Percentiles rank a stretch among this genome's conserved stretches.
Evolutionary conservation across 1,140 invertebrate species (phyloP).

Genomic region (Diorhabda elongata): DNA sequence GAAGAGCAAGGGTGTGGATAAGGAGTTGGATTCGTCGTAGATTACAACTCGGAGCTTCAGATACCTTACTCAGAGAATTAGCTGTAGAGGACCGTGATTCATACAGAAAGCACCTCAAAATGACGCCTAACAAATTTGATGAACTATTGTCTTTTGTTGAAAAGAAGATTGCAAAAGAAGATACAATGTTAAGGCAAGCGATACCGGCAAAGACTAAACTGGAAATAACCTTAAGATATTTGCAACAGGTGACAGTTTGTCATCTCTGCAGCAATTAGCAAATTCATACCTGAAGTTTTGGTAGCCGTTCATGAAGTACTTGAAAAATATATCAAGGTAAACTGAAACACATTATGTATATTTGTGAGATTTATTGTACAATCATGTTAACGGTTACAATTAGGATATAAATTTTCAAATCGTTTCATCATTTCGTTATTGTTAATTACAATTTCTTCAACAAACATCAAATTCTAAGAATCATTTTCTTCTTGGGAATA

Average conservation of each 20-base stretch:
- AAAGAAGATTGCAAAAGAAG: slow-evolving; percentile 4
- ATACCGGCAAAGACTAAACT: too few species aligned
- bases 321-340: not conserved
- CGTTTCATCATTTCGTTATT: too few species aligned
- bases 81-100: slow-evolving; percentile 12
- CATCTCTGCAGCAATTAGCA: slow-evolving; percentile 8
- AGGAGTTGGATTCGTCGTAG: too few species aligned
- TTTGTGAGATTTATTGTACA: too few species aligned
- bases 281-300: slow-evolving; percentile 19
- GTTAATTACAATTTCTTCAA: too few species aligned
- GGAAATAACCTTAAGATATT: too few species aligned
- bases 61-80: not conserved
- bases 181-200: slow-evolving; percentile 11
- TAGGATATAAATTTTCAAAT: too few species aligned
- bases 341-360: too few species aligned
- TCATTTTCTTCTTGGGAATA: too few species aligned
- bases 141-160: slow-evolving; percentile 3
- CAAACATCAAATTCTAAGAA: too few species aligned
- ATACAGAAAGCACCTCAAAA: slow-evolving; percentile 5
- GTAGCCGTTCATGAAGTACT: slow-evolving; percentile 1
- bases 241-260: slow-evolving; percentile 5
- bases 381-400: too few species aligned
- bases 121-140: slow-evolving; percentile 3
- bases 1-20: too few species aligned
- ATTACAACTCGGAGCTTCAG: not conserved